phyloP scores from a whole-genome alignment of 2,888 invertebrate species.

The Habroteleia sp. region DNA sequence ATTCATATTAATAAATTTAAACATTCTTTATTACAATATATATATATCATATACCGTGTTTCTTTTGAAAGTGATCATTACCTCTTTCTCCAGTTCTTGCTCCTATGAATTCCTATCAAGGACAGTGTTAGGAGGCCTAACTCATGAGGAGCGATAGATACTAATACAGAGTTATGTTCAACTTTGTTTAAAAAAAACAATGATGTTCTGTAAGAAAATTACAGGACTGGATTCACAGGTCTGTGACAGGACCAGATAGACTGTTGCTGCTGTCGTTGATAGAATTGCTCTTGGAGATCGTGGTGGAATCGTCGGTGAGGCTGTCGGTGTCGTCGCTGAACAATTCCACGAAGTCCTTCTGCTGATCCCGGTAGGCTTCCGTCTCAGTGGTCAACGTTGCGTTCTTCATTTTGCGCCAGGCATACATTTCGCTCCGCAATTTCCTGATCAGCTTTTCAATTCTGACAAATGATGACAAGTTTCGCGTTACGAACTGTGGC shows the following conservation, averaged over 20 bases:
- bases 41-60: no score
- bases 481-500: slow-evolving; percentile 70
- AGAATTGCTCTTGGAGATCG: slow-evolving; percentile 54
- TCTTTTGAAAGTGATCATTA: no score
- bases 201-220: no score
- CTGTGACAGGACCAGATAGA: slow-evolving; percentile 57
- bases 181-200: no score
- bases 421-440: slow-evolving; percentile 74
- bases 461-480: slow-evolving; percentile 78
- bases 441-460: slow-evolving; percentile 78
- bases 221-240: slow-evolving; percentile 38
- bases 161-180: no score
- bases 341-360: slow-evolving; percentile 55
- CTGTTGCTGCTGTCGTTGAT: slow-evolving; percentile 54
- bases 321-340: slow-evolving; percentile 51
- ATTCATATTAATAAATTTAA: no score
- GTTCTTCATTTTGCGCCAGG: no score
- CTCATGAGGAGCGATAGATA: no score
- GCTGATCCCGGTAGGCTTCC: slow-evolving; percentile 33
- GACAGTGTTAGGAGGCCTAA: no score
- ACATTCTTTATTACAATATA: no score
- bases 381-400: slow-evolving; percentile 14
- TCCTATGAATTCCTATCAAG: no score
- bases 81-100: no score
- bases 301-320: slow-evolving; percentile 55